Evolutionary conservation across 2,797 vertebrate species (phyloP), one percentile per base, ranked within the genome.

Genomic region (Strix occidentalis): DNA sequence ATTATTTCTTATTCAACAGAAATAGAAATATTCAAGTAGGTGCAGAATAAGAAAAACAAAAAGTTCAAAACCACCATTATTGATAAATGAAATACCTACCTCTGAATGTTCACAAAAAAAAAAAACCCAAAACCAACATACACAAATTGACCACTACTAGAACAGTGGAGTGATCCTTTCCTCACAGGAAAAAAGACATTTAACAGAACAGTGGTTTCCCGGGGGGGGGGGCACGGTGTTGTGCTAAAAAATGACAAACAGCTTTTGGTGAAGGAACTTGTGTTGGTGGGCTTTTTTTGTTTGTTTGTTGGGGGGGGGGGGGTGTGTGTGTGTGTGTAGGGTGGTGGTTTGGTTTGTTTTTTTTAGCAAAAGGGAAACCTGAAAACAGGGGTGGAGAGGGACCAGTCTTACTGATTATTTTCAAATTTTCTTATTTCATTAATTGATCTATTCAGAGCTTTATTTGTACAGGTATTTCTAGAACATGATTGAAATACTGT

Each of bases 271-370:
- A 90, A 87, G 5, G 20, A 88, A 90, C 33, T 74, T 20, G 3
- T 71, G 33, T 5, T 43, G 6, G 5, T 13, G 16, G 6, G 3
- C 0, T 13, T 31, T 25, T 54, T 19, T 39, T 33, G 13, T 60
- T 79, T 46, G 14, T 39, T 81, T 39, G 13, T 23, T 50, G 43
- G 24, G 0, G 0, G 7, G 5, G 3, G 37, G 17, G 19, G 19
- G 25, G 24, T 8, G 5, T n/a, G 7, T 3, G 37, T 24, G 21
- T 10, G 39, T 41, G 45, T 46, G 17, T 46, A 46, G 45, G 9
- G 9, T 46, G 18, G 19, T 46, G 24, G 31, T 33, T 64, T 46
- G 24, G 31, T 33, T 64, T 35, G 16, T 2, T 0, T 10, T 45
- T 66, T 68, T 65, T 43, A 60, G 10, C 26, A 70, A 76, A 90